Evolutionary conservation across 2,888 invertebrate genomes (phyloP).

Genomic region (Notodonta ziczac): DNA sequence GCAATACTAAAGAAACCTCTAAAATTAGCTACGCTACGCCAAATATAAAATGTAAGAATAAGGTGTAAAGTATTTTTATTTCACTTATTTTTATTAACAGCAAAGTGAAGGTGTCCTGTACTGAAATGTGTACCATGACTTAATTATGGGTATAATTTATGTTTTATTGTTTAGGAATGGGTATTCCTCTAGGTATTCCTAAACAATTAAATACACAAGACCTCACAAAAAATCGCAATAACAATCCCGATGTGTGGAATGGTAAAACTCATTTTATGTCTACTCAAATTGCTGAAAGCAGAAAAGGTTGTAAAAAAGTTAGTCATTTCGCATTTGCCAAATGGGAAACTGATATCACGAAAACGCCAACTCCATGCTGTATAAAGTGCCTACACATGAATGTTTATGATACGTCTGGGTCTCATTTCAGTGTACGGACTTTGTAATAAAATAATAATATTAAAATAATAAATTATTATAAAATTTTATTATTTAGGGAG

Average conservation of each 20-base stretch:
- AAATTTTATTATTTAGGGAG: too few relatives aligned
- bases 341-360: slow-evolving; percentile 7
- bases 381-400: not conserved
- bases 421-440: not conserved
- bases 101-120: too few relatives aligned
- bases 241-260: slow-evolving; percentile 4
- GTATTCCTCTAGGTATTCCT: too few relatives aligned
- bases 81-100: too few relatives aligned
- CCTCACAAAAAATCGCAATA: not conserved
- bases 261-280: not conserved
- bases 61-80: too few relatives aligned
- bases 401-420: not conserved
- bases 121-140: too few relatives aligned
- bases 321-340: not conserved
- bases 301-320: slow-evolving; percentile 2
- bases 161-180: too few relatives aligned
- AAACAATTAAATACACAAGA: not conserved
- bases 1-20: too few relatives aligned
- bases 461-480: too few relatives aligned
- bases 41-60: too few relatives aligned
- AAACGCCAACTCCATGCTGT: not conserved
- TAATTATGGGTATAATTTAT: too few relatives aligned
- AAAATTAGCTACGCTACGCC: too few relatives aligned
- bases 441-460: not conserved
- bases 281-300: not conserved